A percentile compares a stretch with the other conserved stretches of the same genome.
phyloP scores from a whole-genome alignment of 2,797 vertebrate species.

The Paedocypris micromegethes region DNA sequence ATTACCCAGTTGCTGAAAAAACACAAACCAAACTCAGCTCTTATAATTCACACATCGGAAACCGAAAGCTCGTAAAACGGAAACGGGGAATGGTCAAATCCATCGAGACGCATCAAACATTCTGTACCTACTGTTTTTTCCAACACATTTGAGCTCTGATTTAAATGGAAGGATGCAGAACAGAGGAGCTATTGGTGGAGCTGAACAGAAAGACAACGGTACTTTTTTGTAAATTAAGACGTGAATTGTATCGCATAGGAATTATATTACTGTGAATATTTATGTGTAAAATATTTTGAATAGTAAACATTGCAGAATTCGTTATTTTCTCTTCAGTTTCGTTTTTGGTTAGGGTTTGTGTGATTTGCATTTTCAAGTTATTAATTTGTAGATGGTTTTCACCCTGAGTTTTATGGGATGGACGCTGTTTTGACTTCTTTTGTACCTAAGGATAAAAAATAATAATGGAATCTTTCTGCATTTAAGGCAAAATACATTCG shows the following conservation, averaged over 20 bases:
- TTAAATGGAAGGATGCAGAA: conserved; percentile 49
- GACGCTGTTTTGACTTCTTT: neutral
- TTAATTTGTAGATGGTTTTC: conserved; percentile 25
- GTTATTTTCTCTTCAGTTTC: conserved; percentile 32
- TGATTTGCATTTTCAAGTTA: conserved; percentile 32
- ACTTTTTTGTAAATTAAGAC: conserved; percentile 81
- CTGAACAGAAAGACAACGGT: conserved; percentile 54
- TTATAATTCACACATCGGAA: conserved; percentile 80
- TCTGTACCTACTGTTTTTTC: conserved; percentile 29
- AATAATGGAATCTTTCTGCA: conserved; percentile 5
- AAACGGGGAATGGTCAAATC: conserved; percentile 21
- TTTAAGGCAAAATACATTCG: conserved; percentile 9
- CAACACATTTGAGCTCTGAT: conserved; percentile 66
- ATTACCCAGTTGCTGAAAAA: conserved; percentile 91
- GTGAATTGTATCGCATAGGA: conserved; percentile 77
- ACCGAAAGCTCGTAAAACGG: conserved; percentile 76
- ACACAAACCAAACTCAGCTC: conserved; percentile 80
- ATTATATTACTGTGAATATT: conserved; percentile 85
- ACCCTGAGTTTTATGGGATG: conserved; percentile 24
- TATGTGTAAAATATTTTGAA: conserved; percentile 79
- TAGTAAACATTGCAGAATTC: conserved; percentile 50
- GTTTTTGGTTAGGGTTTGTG: conserved; percentile 36
- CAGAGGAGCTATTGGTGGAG: conserved; percentile 44
- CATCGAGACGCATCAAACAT: conserved; percentile 39
- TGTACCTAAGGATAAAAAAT: conserved; percentile 2